These are phyloP conservation scores for Gnatocerus cornutus DNA, from an alignment of 2,888 invertebrate species.

Conservation along the genomic window DNA sequence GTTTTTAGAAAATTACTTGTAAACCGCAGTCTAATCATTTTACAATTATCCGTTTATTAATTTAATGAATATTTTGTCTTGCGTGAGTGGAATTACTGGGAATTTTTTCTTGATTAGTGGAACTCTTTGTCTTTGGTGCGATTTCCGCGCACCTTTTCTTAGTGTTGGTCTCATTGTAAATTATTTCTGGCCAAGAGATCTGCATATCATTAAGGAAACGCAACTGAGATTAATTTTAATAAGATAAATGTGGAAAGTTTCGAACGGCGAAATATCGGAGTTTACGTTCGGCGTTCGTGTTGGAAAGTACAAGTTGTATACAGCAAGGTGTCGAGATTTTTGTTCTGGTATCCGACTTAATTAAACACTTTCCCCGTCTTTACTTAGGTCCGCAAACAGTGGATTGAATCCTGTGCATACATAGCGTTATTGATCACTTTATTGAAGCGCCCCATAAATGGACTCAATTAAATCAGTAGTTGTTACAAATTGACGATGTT, in stretches of 20 bases:
- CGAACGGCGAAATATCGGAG: conserved; percentile 42
- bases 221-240: conserved; percentile 56
- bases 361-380: conserved; percentile 48
- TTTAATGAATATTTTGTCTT: too few species aligned
- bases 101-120: too few species aligned
- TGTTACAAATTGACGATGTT: conserved; percentile 39
- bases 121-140: too few species aligned
- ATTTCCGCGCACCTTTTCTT: background rate
- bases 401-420: conserved; percentile 44
- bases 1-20: too few species aligned
- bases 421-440: conserved; percentile 47
- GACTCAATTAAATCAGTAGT: conserved; percentile 43
- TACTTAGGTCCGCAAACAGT: conserved; percentile 46
- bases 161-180: conserved; percentile 33
- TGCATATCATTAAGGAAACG: conserved; percentile 54
- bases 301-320: conserved; percentile 3
- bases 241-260: conserved; percentile 59
- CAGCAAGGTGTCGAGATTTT: conserved; percentile 30
- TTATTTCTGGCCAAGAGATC: conserved; percentile 48
- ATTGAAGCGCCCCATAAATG: conserved; percentile 36
- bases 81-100: too few species aligned
- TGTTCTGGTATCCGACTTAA: conserved; percentile 35
- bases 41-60: too few species aligned
- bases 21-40: too few species aligned
- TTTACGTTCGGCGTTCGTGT: conserved; percentile 6